These are phyloP conservation scores for Spodoptera exigua DNA, from an alignment of 2,888 invertebrate species.

Conservation along the genomic window DNA sequence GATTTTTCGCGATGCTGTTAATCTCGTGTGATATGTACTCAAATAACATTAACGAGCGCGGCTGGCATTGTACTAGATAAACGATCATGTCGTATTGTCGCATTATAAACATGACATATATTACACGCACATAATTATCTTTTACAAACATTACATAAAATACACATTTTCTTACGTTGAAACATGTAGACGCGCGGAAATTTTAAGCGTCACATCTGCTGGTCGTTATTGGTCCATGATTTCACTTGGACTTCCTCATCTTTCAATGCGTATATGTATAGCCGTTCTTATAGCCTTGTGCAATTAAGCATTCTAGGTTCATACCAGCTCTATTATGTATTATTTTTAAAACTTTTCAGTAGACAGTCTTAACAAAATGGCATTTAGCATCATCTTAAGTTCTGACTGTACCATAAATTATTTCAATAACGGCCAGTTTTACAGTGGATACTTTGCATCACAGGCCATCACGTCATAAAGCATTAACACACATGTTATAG, in stretches of 20 bases:
- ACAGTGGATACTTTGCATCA: too few species aligned
- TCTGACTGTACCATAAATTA: too few species aligned
- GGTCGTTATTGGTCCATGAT: background rate
- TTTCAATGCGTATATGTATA: too few species aligned
- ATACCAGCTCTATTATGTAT: too few species aligned
- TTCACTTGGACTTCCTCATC: background rate
- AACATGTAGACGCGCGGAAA: background rate
- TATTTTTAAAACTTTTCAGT: too few species aligned
- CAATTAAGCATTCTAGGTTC: too few species aligned
- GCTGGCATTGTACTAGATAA: conserved; percentile 41
- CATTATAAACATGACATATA: conserved; percentile 33
- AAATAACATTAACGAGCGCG: conserved; percentile 43
- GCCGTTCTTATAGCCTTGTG: too few species aligned
- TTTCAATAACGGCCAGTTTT: too few species aligned
- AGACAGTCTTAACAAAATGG: too few species aligned
- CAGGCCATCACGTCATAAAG: too few species aligned
- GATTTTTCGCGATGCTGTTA: conserved; percentile 41
- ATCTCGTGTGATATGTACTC: conserved; percentile 36
- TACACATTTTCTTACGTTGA: background rate
- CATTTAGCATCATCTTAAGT: too few species aligned
- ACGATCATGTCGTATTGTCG: conserved; percentile 30
- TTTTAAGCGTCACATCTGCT: conserved; percentile 9
- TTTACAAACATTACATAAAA: conserved; percentile 34
- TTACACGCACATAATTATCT: conserved; percentile 10
- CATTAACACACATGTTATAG: too few species aligned